phyloP scores from a whole-genome alignment of 2,888 invertebrate species.

The Camptogramma bilineatum region DNA sequence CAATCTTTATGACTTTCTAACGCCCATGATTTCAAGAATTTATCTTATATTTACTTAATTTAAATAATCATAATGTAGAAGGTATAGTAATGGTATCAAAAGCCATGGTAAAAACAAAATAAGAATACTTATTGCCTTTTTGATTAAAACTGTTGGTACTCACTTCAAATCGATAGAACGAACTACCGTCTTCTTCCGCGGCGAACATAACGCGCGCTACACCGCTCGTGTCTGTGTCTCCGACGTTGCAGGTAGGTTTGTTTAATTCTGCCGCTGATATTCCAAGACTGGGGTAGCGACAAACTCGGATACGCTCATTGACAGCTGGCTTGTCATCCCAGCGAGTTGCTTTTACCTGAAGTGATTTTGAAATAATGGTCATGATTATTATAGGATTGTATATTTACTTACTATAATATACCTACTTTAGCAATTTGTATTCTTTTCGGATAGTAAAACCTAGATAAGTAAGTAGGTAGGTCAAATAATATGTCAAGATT shows the following conservation, averaged over 20 bases:
- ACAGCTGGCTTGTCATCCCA: constrained; percentile 77
- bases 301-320: constrained; percentile 63
- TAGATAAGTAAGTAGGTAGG: background rate
- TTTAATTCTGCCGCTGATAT: constrained; percentile 24
- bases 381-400: too few species aligned
- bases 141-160: constrained; percentile 16
- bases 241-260: constrained; percentile 55
- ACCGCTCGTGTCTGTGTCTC: constrained; percentile 62
- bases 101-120: background rate
- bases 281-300: constrained; percentile 55
- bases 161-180: constrained; percentile 68
- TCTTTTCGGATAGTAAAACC: background rate
- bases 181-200: constrained; percentile 56
- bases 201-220: constrained; percentile 68
- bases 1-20: background rate
- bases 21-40: background rate
- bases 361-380: background rate
- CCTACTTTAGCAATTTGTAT: too few species aligned
- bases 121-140: background rate
- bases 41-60: background rate
- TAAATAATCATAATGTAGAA: background rate
- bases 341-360: constrained; percentile 73
- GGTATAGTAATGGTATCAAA: background rate
- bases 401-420: too few species aligned
- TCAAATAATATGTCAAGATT: background rate